Conservation (phyloP, 2,888 invertebrate genomes). For the Dinocampus coccinellae region DNA sequence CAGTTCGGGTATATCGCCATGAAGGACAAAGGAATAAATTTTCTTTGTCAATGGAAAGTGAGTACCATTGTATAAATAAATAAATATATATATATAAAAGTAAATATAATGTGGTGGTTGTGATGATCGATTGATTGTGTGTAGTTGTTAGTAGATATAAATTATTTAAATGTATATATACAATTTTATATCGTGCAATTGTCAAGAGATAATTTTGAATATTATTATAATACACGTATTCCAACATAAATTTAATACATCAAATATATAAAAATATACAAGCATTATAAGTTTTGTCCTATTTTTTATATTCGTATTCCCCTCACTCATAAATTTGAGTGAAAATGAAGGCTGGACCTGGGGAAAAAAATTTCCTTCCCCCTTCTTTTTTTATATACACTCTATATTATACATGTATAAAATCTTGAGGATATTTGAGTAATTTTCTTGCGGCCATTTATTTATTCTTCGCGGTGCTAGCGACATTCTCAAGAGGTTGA, state of each 20-base stretch:
- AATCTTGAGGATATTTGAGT: neutral
- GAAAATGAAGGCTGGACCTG: slow-evolving; percentile 5
- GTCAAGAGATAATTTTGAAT: neutral
- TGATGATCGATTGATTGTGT: neutral
- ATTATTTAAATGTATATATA: neutral
- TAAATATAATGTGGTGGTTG: neutral
- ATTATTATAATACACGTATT: no score
- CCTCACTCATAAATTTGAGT: slow-evolving; percentile 2
- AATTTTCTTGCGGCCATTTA: slow-evolving; percentile 18
- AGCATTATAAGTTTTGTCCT: neutral
- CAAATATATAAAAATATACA: neutral
- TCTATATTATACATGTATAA: neutral
- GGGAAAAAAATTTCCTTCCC: neutral
- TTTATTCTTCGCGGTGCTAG: slow-evolving; percentile 17
- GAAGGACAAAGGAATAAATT: slow-evolving; percentile 13
- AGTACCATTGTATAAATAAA: neutral
- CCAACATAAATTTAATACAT: neutral
- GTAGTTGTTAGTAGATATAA: neutral
- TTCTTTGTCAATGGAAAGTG: neutral
- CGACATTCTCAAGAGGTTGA: slow-evolving; percentile 29
- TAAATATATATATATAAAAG: neutral
- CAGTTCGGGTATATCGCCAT: neutral
- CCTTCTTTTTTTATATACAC: neutral
- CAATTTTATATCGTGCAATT: neutral
- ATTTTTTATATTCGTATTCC: neutral